A percentile compares a stretch with the other conserved stretches of the same genome.
phyloP scores from a whole-genome alignment of 2,888 invertebrate genomes.

The Idaea dimidiata region DNA sequence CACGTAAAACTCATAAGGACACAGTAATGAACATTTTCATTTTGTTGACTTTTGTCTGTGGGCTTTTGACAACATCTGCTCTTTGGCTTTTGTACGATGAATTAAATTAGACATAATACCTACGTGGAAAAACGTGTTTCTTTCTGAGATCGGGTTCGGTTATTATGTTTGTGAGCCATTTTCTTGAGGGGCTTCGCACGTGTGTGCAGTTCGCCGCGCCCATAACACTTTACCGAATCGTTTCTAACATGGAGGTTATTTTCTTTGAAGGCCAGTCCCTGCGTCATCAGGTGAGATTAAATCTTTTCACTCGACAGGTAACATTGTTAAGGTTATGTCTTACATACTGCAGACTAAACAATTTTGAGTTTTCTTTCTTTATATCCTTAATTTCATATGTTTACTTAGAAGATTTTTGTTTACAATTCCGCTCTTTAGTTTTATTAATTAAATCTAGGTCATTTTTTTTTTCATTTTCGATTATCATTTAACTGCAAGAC shows the following conservation, averaged over 20 bases:
- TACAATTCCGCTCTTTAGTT: no score
- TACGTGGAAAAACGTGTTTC: neutral
- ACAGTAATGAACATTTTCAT: slow-evolving; percentile 23
- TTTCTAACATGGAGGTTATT: neutral
- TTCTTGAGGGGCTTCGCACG: neutral
- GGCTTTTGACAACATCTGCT: neutral
- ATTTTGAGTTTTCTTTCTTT: neutral
- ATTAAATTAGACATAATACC: slow-evolving; percentile 1
- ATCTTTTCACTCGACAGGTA: neutral
- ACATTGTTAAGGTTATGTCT: neutral
- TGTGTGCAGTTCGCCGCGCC: slow-evolving; percentile 1
- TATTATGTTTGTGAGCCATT: slow-evolving; percentile 1
- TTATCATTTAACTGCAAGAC: no score
- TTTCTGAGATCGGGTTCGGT: neutral
- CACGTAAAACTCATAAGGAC: slow-evolving; percentile 21
- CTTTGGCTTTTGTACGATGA: neutral
- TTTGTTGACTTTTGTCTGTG: slow-evolving; percentile 19
- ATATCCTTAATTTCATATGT: no score
- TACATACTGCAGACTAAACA: neutral
- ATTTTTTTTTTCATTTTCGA: no score
- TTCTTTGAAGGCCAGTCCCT: neutral
- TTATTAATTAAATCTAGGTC: no score
- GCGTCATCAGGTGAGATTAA: slow-evolving; percentile 1
- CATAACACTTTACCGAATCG: slow-evolving; percentile 1
- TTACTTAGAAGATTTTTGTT: no score